These are phyloP conservation scores for Haemorhous mexicanus DNA, from an alignment of 2,113 vertebrate genomes.

Conservation along the genomic window DNA sequence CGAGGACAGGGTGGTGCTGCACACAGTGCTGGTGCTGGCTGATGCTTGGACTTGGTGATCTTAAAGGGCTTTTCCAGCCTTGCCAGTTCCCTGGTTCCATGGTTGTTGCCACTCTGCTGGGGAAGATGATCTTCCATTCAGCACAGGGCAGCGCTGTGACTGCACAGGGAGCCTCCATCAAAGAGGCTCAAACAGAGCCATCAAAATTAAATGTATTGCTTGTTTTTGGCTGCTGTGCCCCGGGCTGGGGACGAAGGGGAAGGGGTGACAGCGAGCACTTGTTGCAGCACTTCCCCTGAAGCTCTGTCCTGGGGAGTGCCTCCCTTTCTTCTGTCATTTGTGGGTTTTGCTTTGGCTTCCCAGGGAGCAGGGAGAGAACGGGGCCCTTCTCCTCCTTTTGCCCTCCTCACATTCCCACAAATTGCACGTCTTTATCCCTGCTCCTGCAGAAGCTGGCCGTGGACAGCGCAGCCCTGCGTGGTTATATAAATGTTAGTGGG, in stretches of 20 bases:
- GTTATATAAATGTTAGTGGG: neutral
- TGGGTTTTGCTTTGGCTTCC: neutral
- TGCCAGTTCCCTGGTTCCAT: accelerated
- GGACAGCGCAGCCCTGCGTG: accelerated
- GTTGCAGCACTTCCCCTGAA: neutral
- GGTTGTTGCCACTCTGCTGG: neutral
- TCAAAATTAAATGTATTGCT: accelerated
- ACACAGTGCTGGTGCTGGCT: accelerated
- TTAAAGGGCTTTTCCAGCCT: neutral
- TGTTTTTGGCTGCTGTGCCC: neutral
- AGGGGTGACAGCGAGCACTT: neutral
- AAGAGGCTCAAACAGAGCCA: neutral
- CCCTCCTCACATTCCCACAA: accelerated
- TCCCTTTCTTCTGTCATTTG: accelerated
- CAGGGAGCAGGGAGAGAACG: accelerated
- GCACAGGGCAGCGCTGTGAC: accelerated
- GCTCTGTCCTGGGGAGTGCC: accelerated
- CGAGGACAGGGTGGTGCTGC: neutral
- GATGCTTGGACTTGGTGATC: accelerated
- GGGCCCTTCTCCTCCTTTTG: neutral
- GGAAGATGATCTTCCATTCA: neutral
- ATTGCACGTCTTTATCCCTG: neutral
- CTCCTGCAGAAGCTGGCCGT: neutral
- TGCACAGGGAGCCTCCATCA: accelerated
- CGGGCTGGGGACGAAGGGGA: neutral